A percentile compares a stretch with the other conserved stretches of the same genome.
Conservation (phyloP, 2,113 vertebrate genomes). For the Murina feae region DNA sequence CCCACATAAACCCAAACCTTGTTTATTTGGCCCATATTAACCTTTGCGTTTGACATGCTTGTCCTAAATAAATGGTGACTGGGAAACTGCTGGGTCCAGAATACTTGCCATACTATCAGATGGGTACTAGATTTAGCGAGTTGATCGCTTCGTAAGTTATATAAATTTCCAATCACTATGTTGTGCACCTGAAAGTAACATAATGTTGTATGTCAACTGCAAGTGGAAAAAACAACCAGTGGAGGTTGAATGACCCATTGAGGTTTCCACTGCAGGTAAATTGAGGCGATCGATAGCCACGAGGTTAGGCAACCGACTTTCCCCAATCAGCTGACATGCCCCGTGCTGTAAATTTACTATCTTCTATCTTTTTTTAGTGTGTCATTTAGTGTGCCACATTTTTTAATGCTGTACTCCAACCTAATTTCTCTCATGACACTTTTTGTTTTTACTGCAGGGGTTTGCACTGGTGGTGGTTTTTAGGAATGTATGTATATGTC, state of each 20-base stretch:
- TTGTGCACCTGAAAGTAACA: neutral
- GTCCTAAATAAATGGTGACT: neutral
- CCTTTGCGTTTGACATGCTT: too few species aligned
- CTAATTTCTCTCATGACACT: neutral
- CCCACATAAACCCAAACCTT: too few species aligned
- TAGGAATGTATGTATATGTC: neutral
- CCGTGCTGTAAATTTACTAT: neutral
- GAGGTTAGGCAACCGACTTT: neutral
- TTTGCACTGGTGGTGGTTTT: neutral
- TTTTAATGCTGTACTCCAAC: neutral
- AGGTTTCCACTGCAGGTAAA: neutral
- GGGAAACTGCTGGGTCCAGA: neutral
- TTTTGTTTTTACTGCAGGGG: neutral
- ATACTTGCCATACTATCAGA: neutral
- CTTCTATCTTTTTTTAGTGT: neutral
- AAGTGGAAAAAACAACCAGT: neutral
- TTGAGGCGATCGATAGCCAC: fast-evolving
- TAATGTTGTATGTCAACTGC: neutral
- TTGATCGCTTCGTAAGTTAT: neutral
- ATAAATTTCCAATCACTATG: neutral
- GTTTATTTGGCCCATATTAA: too few species aligned
- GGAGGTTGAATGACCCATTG: neutral
- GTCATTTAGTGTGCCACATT: neutral
- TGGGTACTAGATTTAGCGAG: neutral
- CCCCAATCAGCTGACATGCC: neutral